Conservation (phyloP, 2,888 invertebrate species). For the Micoletzkya japonica region DNA sequence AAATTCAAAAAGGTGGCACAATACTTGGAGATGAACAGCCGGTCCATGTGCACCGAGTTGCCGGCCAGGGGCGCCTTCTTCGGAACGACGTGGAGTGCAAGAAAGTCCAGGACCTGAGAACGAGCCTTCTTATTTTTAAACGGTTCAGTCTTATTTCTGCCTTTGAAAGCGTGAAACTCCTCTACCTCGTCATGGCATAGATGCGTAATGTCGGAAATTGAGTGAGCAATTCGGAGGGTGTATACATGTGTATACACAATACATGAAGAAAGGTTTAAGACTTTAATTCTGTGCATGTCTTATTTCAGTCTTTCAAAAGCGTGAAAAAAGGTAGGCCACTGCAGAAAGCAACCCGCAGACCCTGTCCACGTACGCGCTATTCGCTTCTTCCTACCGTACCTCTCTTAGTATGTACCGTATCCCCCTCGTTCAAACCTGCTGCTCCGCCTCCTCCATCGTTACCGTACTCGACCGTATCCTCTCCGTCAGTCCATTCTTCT, state of each 20-base stretch:
- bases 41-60: constrained; percentile 63
- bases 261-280: no score
- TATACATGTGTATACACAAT: no score
- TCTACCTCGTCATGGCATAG: no score
- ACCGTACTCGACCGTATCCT: constrained; percentile 75
- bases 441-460: constrained; percentile 75
- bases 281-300: no score
- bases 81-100: constrained; percentile 70
- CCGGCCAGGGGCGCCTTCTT: constrained; percentile 65
- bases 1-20: neutral
- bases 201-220: no score
- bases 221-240: no score
- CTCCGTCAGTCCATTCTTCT: constrained; percentile 81
- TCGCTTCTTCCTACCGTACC: neutral
- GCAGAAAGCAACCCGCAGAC: no score
- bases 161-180: no score
- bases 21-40: constrained; percentile 73
- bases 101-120: constrained; percentile 73
- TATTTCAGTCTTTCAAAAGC: no score
- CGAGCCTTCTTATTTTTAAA: no score
- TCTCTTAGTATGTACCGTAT: neutral
- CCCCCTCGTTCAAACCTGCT: constrained; percentile 66
- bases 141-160: no score
- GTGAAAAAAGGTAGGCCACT: neutral
- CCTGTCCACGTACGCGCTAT: no score